Base-by-base conservation (phyloP, 2,888 invertebrate species). In the Notodonta ziczac region DNA sequence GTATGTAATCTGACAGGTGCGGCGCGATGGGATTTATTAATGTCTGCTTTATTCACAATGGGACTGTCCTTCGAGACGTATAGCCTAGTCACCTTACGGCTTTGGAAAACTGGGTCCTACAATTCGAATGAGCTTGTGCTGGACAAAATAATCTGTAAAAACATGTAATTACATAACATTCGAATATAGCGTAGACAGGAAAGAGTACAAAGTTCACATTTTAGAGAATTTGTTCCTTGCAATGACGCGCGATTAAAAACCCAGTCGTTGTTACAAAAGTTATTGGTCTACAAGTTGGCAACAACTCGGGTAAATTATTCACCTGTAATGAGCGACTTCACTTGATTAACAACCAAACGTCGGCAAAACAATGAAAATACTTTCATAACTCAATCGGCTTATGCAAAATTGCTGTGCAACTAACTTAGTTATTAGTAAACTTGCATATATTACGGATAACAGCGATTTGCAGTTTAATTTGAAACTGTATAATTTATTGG, bases 361-460 rank as follows among this genome's bases (percentile, higher is more conserved):
- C 68, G 69, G 65, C 73, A 78, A 69, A 80, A 78, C 80, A 75
- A 78, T 74, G 69, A 58, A 66, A 83, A 87, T 86, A 85, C 80
- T 85, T 86, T 75, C 75, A 80, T 78, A 86, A 86, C 77, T 86
- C 79, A 88, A 89, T 90, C 77, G 85, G 71, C 70, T 80, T 80
- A 84, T 86, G 86, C 83, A 54, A 54, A 54, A 66, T 9, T 8
- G 40, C 63, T 63, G 66, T 74, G 72, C 74, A 62, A 66, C 35
- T 35, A 6, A 76, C 71, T 72, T 67, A 67, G 61, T 74, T 76
- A 76, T 74, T 76, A 69, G 73, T 62, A 63, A 63, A 60, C 57
- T 65, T 63, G 72, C 72, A 76, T 74, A 76, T 65, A 73, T 74
- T 73, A 76, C 65, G 83, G 86, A 87, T 86, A 72, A 65, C 68